Evolutionary conservation across 2,888 invertebrate genomes (phyloP).

Genomic region (Polymixis lichenea): DNA sequence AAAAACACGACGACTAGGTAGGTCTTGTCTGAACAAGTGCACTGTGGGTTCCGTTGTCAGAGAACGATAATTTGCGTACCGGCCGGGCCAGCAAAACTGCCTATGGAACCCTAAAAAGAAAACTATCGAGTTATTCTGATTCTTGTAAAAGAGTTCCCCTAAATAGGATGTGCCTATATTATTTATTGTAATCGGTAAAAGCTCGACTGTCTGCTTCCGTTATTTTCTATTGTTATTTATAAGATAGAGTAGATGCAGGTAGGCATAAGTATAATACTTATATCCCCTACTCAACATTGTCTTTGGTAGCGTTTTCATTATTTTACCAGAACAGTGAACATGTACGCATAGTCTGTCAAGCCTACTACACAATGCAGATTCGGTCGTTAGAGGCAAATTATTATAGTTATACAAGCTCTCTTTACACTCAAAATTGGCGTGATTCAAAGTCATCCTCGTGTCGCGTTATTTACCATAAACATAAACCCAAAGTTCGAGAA

Average conservation of each 20-base stretch:
- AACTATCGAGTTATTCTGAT: not conserved
- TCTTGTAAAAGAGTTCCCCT: not conserved
- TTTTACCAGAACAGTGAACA: not conserved
- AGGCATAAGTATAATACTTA: not conserved
- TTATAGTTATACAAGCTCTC: conserved; percentile 41
- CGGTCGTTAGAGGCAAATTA: conserved; percentile 60
- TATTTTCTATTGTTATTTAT: not conserved
- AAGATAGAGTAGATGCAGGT: not conserved
- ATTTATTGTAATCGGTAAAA: not conserved
- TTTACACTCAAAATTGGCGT: conserved; percentile 55
- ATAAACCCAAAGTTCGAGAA: conserved; percentile 82
- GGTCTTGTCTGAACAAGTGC: conserved; percentile 2
- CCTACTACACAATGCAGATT: conserved; percentile 60
- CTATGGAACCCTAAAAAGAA: not conserved
- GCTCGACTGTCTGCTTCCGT: not conserved
- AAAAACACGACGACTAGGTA: conserved; percentile 1
- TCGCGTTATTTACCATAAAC: conserved; percentile 63
- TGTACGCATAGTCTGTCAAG: not conserved
- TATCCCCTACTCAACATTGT: not conserved
- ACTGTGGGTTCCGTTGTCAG: not conserved
- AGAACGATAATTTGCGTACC: not conserved
- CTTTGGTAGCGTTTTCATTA: conserved; percentile 3
- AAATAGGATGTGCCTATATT: not conserved
- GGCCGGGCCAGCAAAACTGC: not conserved
- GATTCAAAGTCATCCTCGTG: conserved; percentile 58